Conservation (phyloP, 2,113 vertebrate genomes). For the Pelvicachromis taeniatus region DNA sequence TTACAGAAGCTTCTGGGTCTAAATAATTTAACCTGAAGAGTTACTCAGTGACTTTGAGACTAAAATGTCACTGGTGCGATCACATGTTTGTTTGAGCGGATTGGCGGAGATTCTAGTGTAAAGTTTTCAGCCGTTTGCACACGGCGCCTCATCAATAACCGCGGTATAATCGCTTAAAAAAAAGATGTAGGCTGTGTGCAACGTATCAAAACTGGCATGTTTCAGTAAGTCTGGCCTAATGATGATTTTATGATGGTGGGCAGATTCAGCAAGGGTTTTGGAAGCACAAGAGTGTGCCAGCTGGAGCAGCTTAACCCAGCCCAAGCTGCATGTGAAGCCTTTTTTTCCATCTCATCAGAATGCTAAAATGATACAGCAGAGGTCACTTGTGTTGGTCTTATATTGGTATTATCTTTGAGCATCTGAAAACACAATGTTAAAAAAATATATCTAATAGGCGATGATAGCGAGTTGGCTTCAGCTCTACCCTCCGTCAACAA, state of each 20-base stretch:
- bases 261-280: background rate
- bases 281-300: background rate
- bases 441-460: background rate
- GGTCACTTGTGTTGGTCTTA: background rate
- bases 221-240: background rate
- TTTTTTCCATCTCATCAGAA: background rate
- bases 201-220: background rate
- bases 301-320: background rate
- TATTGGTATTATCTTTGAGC: background rate
- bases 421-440: background rate
- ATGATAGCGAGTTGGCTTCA: background rate
- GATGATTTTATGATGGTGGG: background rate
- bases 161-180: background rate
- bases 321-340: background rate
- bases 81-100: background rate
- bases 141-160: background rate
- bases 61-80: background rate
- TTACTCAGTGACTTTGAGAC: rapidly evolving
- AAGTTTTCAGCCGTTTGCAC: background rate
- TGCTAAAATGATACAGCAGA: background rate
- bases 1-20: background rate
- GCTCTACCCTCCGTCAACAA: background rate
- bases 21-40: background rate
- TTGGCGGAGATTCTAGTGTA: background rate
- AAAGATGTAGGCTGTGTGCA: background rate